phyloP scores from a whole-genome alignment of 2,113 vertebrate species.

The Caranx ignobilis region DNA sequence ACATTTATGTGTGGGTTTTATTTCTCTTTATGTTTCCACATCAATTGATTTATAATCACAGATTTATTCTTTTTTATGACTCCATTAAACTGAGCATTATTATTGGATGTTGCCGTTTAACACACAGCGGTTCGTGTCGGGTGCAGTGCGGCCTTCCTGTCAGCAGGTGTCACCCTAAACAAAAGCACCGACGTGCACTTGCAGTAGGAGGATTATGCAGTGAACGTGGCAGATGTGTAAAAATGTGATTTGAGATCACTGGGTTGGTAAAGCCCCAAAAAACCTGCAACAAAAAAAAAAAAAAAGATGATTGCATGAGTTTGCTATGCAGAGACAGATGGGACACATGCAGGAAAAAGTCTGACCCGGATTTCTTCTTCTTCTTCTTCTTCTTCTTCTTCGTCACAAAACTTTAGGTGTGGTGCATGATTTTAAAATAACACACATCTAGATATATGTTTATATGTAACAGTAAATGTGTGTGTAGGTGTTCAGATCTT shows the following conservation, averaged over 20 bases:
- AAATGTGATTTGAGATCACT: conserved; percentile 56
- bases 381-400: no score
- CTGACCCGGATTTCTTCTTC: background rate
- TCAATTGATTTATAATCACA: no score
- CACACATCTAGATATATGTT: no score
- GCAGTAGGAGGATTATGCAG: conserved; percentile 47
- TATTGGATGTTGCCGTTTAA: no score
- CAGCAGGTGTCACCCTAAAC: conserved; percentile 74
- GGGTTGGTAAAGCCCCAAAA: conserved; percentile 34
- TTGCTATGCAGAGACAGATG: conserved; percentile 50
- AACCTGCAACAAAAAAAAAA: conserved; percentile 23
- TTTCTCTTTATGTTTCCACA: no score
- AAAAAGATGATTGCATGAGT: conserved; percentile 36
- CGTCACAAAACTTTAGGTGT: background rate
- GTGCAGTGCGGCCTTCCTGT: conserved; percentile 18
- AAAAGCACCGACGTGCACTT: background rate
- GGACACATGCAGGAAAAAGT: conserved; percentile 1
- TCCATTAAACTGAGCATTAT: no score
- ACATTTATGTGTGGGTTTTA: no score
- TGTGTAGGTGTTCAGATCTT: background rate
- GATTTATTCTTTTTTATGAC: no score
- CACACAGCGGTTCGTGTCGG: no score
- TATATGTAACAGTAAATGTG: background rate
- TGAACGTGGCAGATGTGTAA: conserved; percentile 78
- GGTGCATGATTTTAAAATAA: background rate